Base-by-base conservation (phyloP, 2,888 invertebrate genomes). In the Tinea pellionella region DNA sequence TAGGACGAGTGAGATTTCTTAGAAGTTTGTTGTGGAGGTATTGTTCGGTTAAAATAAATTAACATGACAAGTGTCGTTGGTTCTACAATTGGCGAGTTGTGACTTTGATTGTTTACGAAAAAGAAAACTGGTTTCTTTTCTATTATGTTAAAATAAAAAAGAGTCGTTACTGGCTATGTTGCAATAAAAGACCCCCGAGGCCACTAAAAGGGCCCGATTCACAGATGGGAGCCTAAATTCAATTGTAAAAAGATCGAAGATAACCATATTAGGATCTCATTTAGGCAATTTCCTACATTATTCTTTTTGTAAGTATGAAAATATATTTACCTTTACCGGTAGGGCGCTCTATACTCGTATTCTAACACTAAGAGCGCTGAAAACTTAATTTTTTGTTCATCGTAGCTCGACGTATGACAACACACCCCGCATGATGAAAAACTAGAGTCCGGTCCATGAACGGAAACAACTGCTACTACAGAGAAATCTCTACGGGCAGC, bases 221-320 rank as follows among this genome's bases (percentile, higher is more conserved):
- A 16, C 30, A 57, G 32, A 57, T 57, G 57, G 57, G 16, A 19
- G 4, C 32, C 57, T 32, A 15, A 15, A 32, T 57, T 32, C 57
- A 32, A 53, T 57, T 57, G 57, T 57, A 57, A 57, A 57, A 43
- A 56, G 60, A 60, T 60, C 56, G 43, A n/a, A 56, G 57, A 60
- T 60, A 60, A 57, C 19, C 30, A 53, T 32, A 30, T 42, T 61
- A 42, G 32, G 42, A 24, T 30, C 57, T 57, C 47, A 30, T 57
- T 57, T 42, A 15, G 60, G 9, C 18, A 16, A 61, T 61, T 30
- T 53, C 24, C 16, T 56, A 51, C 41, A 55, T 55, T 19, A 29
- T 18, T 18, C 47, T 47, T 47, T 47, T n/a, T 37, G n/a, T 30
- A 30, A 30, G 6, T 30, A 9, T 30, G 9, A 30, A 4, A 30